A percentile compares a stretch with the other conserved stretches of the same genome.
Evolutionary conservation across 2,113 vertebrate genomes (phyloP).

Genomic region (Haemorhous mexicanus): DNA sequence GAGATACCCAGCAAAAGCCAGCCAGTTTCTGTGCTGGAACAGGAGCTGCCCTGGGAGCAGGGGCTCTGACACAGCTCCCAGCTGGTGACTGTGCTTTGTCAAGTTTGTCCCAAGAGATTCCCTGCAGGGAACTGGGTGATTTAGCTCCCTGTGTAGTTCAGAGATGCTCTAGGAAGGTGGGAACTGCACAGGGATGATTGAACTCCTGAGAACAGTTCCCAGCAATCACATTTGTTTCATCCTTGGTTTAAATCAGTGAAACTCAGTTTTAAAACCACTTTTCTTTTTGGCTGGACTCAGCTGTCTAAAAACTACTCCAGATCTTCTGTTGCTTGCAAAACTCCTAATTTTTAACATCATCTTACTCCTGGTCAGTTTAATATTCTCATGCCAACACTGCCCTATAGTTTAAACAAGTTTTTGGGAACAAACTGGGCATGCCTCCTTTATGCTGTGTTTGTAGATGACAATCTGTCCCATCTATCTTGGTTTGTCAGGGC

Average conservation of each 20-base stretch:
- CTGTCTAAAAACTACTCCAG: background rate
- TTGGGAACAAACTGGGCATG: background rate
- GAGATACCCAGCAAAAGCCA: background rate
- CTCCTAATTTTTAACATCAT: background rate
- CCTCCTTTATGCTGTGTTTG: background rate
- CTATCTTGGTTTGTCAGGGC: background rate
- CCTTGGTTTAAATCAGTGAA: background rate
- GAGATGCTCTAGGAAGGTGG: background rate
- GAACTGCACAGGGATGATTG: background rate
- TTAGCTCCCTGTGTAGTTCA: background rate
- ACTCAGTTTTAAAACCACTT: background rate
- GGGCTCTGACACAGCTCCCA: background rate
- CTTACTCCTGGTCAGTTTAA: background rate
- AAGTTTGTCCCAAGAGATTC: background rate
- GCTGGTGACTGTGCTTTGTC: background rate
- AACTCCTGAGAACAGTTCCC: background rate
- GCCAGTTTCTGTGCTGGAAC: background rate
- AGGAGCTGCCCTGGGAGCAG: background rate
- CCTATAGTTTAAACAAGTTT: background rate
- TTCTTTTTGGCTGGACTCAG: background rate
- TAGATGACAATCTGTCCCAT: background rate
- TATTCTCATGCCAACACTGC: background rate
- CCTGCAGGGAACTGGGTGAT: background rate
- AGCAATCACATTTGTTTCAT: background rate
- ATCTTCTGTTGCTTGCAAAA: background rate